Evolutionary conservation across 1,140 invertebrate genomes (phyloP).

Genomic region (Aleiodes sp.): DNA sequence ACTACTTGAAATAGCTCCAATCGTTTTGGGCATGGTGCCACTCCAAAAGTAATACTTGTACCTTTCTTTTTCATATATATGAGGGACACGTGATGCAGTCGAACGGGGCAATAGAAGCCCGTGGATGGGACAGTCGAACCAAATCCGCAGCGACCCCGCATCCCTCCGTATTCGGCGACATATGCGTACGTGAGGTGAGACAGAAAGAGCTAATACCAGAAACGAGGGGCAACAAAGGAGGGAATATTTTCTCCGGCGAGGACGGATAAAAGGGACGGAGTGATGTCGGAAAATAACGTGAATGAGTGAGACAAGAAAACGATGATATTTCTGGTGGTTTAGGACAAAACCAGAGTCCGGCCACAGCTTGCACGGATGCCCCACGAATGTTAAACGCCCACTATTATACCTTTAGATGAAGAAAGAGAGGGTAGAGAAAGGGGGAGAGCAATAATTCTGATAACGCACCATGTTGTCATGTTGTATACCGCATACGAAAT

Average conservation of each 20-base stretch:
- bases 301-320: not conserved
- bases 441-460: constrained; percentile 62
- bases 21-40: not conserved
- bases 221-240: not conserved
- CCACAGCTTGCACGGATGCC: constrained; percentile 63
- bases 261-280: not conserved
- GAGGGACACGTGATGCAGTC: constrained; percentile 35
- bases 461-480: constrained; percentile 67
- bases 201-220: constrained; percentile 13
- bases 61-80: constrained; percentile 25
- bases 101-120: constrained; percentile 20
- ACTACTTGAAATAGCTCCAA: no score
- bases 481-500: constrained; percentile 63
- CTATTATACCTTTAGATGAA: constrained; percentile 60
- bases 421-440: constrained; percentile 36
- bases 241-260: not conserved
- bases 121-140: constrained; percentile 4
- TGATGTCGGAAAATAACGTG: not conserved
- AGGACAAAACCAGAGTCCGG: constrained; percentile 42
- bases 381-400: constrained; percentile 65
- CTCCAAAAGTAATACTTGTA: not conserved
- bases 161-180: constrained; percentile 31
- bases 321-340: not conserved
- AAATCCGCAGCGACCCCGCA: no score
- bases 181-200: constrained; percentile 35